Conservation (phyloP, 2,797 vertebrate genomes). For the Myotis planiceps region DNA sequence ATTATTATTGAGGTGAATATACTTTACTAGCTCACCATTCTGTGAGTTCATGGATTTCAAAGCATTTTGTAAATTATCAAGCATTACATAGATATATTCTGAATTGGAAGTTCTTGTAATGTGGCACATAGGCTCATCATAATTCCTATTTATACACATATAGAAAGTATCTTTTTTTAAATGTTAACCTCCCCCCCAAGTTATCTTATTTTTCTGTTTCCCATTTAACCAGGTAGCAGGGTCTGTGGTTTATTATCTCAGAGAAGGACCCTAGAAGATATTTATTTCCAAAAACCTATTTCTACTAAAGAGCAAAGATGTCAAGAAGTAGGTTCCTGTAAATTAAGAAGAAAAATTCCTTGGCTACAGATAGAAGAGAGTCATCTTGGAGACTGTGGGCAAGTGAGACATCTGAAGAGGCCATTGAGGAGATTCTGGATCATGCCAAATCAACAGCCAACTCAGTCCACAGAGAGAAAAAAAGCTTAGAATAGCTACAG, state of each 20-base stretch:
- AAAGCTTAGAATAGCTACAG: not conserved
- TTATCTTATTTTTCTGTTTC: not conserved
- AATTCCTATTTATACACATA: not conserved
- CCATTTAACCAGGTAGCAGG: not conserved
- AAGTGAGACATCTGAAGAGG: not conserved
- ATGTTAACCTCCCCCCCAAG: not conserved
- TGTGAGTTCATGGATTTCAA: not conserved
- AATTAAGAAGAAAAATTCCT: not conserved
- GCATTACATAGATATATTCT: not conserved
- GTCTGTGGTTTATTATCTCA: not conserved
- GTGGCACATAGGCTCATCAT: accelerated
- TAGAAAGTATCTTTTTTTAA: not conserved
- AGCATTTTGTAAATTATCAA: not conserved
- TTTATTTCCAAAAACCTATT: not conserved
- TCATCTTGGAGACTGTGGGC: not conserved
- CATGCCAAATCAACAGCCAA: not conserved
- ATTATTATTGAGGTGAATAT: not conserved
- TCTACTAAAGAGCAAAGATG: not conserved
- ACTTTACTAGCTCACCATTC: not conserved
- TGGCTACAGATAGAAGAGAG: not conserved
- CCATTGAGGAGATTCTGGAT: not conserved
- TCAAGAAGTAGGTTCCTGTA: not conserved
- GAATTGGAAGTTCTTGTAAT: not conserved
- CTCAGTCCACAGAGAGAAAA: not conserved
- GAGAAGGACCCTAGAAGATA: not conserved